phyloP scores from a whole-genome alignment of 2,797 vertebrate genomes.

The Sebastes diploproa region DNA sequence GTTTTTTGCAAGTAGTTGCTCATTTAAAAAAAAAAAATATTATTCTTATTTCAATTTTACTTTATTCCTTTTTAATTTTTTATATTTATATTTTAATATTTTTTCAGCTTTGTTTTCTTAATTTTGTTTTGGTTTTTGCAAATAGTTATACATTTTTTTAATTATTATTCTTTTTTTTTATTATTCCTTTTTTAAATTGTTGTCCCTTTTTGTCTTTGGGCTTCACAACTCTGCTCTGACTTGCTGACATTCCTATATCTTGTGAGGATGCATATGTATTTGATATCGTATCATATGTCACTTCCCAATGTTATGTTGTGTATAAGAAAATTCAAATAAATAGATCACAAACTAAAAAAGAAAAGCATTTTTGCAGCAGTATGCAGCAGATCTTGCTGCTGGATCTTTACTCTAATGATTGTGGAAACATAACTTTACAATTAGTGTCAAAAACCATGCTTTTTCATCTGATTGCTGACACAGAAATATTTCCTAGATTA shows the following conservation, averaged over 20 bases:
- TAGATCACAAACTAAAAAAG: not conserved
- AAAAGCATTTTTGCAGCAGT: not conserved
- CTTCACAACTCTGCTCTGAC: not conserved
- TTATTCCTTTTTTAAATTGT: too few species aligned
- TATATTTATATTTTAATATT: too few species aligned
- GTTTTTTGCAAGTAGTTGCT: too few species aligned
- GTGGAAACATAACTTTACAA: not conserved
- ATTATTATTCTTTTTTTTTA: too few species aligned
- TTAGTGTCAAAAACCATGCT: not conserved
- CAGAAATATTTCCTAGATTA: slow-evolving; percentile 1
- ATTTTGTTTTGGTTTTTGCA: too few species aligned
- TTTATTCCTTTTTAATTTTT: too few species aligned
- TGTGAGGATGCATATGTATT: not conserved
- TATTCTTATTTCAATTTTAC: too few species aligned
- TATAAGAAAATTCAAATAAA: not conserved
- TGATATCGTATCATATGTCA: too few species aligned
- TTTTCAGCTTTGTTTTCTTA: too few species aligned
- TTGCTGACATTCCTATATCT: not conserved
- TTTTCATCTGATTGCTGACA: not conserved
- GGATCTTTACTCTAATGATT: not conserved
- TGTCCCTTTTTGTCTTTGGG: too few species aligned
- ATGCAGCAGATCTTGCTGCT: not conserved
- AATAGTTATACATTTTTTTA: accelerated
- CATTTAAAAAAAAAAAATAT: too few species aligned
- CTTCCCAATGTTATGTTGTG: too few species aligned